Percentiles rank a stretch among this genome's conserved stretches.
Conservation (phyloP, 2,888 invertebrate species). For the Nasonia oneida region DNA sequence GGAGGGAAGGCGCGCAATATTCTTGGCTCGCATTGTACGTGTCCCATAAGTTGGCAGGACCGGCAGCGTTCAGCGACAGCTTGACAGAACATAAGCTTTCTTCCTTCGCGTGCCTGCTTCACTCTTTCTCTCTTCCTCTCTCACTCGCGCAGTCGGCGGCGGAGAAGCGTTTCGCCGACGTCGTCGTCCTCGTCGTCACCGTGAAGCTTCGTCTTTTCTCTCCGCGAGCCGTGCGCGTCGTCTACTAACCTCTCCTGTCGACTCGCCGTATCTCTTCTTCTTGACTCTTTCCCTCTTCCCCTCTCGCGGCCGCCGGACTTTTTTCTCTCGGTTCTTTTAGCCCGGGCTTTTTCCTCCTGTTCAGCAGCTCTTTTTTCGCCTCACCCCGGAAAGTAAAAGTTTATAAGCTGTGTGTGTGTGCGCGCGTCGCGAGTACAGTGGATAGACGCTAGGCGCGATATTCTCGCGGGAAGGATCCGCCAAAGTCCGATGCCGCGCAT, state of each 20-base stretch:
- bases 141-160: not conserved
- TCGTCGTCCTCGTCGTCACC: conserved; percentile 21
- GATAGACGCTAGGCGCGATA: conserved; percentile 34
- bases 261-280: conserved; percentile 1
- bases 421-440: not conserved
- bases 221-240: conserved; percentile 9
- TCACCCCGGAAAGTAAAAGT: conserved; percentile 71
- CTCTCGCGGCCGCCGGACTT: not conserved
- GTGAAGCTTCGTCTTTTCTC: conserved; percentile 54
- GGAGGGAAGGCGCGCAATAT: conserved; percentile 71
- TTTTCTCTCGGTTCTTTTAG: not conserved
- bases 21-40: conserved; percentile 76
- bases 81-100: conserved; percentile 77
- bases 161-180: conserved; percentile 51
- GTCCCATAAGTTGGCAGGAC: conserved; percentile 78
- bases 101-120: conserved; percentile 60
- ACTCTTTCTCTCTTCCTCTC: conserved; percentile 16
- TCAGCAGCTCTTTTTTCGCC: conserved; percentile 32
- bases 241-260: conserved; percentile 28
- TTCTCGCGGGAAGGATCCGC: conserved; percentile 6
- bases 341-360: not conserved
- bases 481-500: not conserved
- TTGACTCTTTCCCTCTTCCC: not conserved
- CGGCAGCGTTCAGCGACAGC: conserved; percentile 77
- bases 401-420: conserved; percentile 70